Conservation (phyloP, 2,113 vertebrate genomes). For the Neotragus moschatus region DNA sequence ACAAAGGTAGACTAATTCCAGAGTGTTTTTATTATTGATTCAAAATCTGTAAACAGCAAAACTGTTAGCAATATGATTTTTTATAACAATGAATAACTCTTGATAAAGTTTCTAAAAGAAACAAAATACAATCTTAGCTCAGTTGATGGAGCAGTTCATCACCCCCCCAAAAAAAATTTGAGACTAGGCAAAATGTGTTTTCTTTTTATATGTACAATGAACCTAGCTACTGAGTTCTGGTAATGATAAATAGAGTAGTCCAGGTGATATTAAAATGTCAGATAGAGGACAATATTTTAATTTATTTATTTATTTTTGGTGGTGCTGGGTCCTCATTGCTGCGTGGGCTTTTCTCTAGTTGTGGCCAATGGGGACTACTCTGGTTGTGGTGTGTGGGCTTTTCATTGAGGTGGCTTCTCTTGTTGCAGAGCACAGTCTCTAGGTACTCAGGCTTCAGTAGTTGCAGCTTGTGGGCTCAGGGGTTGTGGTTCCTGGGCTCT, state of each 20-base stretch:
- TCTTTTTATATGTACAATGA: background rate
- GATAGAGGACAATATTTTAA: background rate
- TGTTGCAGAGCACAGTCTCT: background rate
- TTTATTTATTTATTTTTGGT: background rate
- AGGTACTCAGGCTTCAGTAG: background rate
- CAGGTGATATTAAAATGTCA: background rate
- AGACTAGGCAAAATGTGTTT: background rate
- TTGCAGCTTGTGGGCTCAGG: background rate
- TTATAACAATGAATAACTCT: background rate
- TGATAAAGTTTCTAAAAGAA: background rate
- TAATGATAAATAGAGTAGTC: background rate
- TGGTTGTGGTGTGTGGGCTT: background rate
- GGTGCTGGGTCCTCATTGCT: background rate
- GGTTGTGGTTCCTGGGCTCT: background rate
- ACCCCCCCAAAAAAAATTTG: background rate
- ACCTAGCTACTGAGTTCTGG: background rate
- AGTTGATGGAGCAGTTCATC: background rate
- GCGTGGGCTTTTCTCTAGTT: background rate
- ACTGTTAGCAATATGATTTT: background rate
- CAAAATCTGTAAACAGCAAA: background rate
- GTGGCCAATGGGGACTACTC: background rate
- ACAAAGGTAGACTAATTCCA: background rate
- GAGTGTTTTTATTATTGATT: background rate
- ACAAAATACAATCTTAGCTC: background rate
- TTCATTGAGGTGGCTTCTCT: background rate